Evolutionary conservation across 2,888 invertebrate species (phyloP), one percentile per base, ranked within the genome.

Genomic region (Halocaridina rubra): DNA sequence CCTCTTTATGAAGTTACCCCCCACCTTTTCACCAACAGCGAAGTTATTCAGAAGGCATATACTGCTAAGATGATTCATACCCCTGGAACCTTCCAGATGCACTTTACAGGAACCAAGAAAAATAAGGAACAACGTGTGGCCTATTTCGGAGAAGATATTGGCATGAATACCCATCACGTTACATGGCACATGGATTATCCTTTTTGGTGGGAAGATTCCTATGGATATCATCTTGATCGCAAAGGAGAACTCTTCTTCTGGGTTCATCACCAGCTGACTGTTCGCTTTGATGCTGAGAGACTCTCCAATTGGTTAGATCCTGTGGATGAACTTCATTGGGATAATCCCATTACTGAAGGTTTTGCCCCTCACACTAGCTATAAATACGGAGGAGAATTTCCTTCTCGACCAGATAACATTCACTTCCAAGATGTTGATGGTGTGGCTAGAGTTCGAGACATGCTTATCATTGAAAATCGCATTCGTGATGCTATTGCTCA

Each of bases 81-180:
- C 22, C 89, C 89, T 10, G 89, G 90, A 22, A 86, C 89, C 22
- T 89, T 90, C 53, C 84, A 88, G 46, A 89, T 89, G 88, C 89
- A 89, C 84, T 90, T 90, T 77, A 90, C 90, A 30, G 90, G 90
- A 46, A 89, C 89, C 32, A 87, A 89, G 76, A 80, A 92, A 29
- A 93, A 93, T 88, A 90, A 92, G 1, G 94, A 94, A 87, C 92
- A 93, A 81, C 92, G 92, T 84, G 89, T 95, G 80, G 92, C 93
- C 53, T 95, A 95, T 91, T 94, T 94, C 91, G 94, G 94, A 22
- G 94, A 95, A 89, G 96, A 96, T 90, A 91, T 94, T 81, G 94
- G 93, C 77, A 91, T 95, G 76, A 95, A 94, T 90, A 90, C 93
- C 0, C 93, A 92, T 89, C 94, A 95, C 91, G 93, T 85, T 10